Conservation (phyloP, 2,113 vertebrate genomes). For the Vulpes vulpes region DNA sequence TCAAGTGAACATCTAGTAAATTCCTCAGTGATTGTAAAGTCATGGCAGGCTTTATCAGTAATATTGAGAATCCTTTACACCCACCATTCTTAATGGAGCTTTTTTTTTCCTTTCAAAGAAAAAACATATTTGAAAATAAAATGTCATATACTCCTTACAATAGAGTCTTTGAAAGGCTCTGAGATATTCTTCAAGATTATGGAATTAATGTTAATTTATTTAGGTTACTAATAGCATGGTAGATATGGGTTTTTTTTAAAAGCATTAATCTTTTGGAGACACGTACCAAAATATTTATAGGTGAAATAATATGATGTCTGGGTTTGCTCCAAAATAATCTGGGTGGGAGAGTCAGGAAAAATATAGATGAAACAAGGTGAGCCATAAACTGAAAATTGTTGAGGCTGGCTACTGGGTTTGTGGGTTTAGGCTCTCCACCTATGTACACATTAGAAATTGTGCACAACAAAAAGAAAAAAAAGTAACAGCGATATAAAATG, state of each 20-base stretch:
- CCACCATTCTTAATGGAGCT: not conserved
- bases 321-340: not conserved
- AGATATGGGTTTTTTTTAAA: not conserved
- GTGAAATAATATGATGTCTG: not conserved
- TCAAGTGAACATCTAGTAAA: not conserved
- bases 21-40: conserved; percentile 48
- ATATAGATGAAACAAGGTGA: not conserved
- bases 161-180: not conserved
- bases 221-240: conserved; percentile 4
- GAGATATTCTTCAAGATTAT: not conserved
- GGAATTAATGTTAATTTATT: conserved; percentile 26
- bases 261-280: not conserved
- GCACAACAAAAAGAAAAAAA: not conserved
- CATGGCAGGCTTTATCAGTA: not conserved
- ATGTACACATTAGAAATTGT: not conserved
- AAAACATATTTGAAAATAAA: conserved; percentile 61
- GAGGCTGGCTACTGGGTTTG: not conserved
- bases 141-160: not conserved
- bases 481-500: not conserved
- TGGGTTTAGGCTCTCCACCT: not conserved
- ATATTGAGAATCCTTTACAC: not conserved
- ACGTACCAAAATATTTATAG: not conserved
- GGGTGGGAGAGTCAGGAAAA: not conserved
- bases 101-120: not conserved
- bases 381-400: not conserved